phyloP scores from a whole-genome alignment of 2,888 invertebrate species.

The Shargacucullia verbasci region DNA sequence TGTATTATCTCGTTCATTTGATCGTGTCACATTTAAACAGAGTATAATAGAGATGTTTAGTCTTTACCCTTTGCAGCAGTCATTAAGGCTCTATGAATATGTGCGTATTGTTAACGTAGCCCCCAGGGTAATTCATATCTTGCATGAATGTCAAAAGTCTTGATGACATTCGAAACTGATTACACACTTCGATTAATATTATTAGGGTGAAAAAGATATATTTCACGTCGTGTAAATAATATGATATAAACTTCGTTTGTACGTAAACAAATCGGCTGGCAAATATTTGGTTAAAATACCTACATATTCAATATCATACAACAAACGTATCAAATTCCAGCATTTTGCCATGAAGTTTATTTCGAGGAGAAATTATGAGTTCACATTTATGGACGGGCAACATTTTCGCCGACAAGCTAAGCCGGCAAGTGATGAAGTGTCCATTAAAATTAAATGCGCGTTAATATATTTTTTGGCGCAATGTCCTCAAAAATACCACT shows the following conservation, averaged over 20 bases:
- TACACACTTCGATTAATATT: slow-evolving; percentile 1
- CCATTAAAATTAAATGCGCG: slow-evolving; percentile 41
- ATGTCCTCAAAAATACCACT: slow-evolving; percentile 20
- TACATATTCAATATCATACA: slow-evolving; percentile 22
- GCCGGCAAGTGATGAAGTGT: slow-evolving; percentile 43
- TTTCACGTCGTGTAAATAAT: slow-evolving; percentile 10
- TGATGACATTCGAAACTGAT: slow-evolving; percentile 14
- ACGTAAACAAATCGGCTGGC: slow-evolving; percentile 13
- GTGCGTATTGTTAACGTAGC: slow-evolving; percentile 20
- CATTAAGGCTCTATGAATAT: slow-evolving; percentile 41
- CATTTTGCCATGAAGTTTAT: slow-evolving; percentile 29
- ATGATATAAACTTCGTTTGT: neutral
- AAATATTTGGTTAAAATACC: slow-evolving; percentile 14
- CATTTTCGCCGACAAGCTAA: slow-evolving; percentile 44
- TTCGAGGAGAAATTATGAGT: slow-evolving; percentile 35
- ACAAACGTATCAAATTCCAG: slow-evolving; percentile 42
- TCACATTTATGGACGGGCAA: slow-evolving; percentile 35
- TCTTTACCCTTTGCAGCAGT: slow-evolving; percentile 36
- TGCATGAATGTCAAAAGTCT: slow-evolving; percentile 31
- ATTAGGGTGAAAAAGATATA: neutral
- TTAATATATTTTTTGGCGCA: slow-evolving; percentile 30
- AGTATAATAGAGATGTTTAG: slow-evolving; percentile 33
- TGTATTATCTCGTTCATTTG: slow-evolving; percentile 24
- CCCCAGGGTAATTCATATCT: slow-evolving; percentile 22
- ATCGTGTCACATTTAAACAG: slow-evolving; percentile 23